A percentile compares a stretch with the other conserved stretches of the same genome.
Conservation (phyloP, 2,888 invertebrate species). For the Eudemis profundana region DNA sequence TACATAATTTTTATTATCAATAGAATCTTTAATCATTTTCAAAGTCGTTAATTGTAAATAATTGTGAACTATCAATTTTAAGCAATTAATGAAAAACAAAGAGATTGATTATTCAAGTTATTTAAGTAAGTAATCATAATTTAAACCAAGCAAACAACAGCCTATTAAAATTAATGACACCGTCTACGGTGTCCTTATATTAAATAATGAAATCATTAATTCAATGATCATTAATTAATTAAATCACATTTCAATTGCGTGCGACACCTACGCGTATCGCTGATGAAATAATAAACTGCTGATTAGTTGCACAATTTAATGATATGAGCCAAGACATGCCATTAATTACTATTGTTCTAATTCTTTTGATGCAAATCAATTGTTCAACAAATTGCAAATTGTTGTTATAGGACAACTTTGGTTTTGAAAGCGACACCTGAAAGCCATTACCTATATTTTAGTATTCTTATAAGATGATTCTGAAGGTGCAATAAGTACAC, state of each 20-base stretch:
- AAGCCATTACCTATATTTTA: neutral
- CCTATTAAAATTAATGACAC: slow-evolving; percentile 32
- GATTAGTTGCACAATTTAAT: slow-evolving; percentile 57
- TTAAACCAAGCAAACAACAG: slow-evolving; percentile 3
- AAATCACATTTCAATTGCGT: slow-evolving; percentile 62
- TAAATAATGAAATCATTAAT: slow-evolving; percentile 57
- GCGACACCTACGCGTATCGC: slow-evolving; percentile 60
- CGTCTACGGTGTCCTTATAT: slow-evolving; percentile 14
- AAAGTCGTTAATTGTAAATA: too few relatives aligned
- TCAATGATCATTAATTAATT: slow-evolving; percentile 57
- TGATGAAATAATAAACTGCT: slow-evolving; percentile 55
- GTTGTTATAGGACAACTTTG: neutral
- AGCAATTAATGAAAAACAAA: neutral
- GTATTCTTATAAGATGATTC: slow-evolving; percentile 11
- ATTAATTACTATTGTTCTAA: slow-evolving; percentile 52
- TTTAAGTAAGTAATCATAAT: neutral
- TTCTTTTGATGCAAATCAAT: slow-evolving; percentile 28
- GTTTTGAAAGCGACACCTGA: neutral
- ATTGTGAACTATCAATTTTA: too few relatives aligned
- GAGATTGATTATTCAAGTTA: neutral
- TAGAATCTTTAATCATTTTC: too few relatives aligned
- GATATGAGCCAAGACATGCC: slow-evolving; percentile 32
- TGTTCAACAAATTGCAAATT: neutral
- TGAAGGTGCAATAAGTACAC: neutral
- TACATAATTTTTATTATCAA: too few relatives aligned